Conservation (phyloP, 2,797 vertebrate species). For the Dendrocincla fuliginosa region DNA sequence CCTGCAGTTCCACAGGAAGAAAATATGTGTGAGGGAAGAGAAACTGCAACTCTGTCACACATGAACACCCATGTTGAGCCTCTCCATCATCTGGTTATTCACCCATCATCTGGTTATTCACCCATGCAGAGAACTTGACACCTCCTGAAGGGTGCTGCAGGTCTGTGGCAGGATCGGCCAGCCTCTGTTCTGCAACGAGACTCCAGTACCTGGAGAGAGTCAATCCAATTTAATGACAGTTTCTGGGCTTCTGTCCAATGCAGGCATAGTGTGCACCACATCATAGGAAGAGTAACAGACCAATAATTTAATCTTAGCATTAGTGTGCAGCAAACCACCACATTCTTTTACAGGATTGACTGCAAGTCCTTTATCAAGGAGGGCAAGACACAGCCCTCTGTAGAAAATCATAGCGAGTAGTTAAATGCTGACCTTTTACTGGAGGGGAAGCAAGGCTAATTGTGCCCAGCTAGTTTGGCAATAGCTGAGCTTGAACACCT, state of each 20-base stretch:
- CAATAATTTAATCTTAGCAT: not conserved
- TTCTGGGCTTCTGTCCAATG: not conserved
- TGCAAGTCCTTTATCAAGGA: accelerated
- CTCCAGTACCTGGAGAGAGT: not conserved
- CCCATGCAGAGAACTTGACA: not conserved
- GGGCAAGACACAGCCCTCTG: not conserved
- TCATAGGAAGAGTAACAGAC: not conserved
- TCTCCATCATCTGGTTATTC: not conserved
- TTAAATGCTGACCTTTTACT: not conserved
- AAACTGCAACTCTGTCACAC: not conserved
- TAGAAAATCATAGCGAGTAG: not conserved
- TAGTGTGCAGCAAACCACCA: not conserved
- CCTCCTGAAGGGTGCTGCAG: not conserved
- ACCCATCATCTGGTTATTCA: not conserved
- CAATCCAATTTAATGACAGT: not conserved
- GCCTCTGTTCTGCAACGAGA: not conserved
- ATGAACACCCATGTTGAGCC: not conserved
- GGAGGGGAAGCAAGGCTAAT: not conserved
- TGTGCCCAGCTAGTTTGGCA: not conserved
- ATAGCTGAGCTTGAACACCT: not conserved
- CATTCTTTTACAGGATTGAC: not conserved
- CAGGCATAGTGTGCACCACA: not conserved
- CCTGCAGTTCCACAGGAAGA: not conserved
- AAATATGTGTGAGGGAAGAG: not conserved
- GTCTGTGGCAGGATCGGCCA: not conserved